Evolutionary conservation across 2,888 invertebrate species (phyloP), one percentile per base, ranked within the genome.

Genomic region (Agonopterix arenella): DNA sequence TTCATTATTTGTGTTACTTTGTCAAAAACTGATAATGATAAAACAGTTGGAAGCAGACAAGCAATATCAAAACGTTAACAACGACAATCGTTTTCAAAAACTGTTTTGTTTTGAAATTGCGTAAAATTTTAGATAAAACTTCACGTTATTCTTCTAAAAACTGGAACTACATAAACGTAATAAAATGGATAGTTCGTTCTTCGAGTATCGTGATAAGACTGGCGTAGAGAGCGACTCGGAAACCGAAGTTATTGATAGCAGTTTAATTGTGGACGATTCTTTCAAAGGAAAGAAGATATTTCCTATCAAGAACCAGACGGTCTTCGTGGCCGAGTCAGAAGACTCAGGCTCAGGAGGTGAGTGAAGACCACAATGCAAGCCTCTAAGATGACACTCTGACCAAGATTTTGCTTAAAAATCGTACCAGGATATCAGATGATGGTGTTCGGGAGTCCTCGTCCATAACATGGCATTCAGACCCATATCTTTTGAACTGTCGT

Each of bases 261-360:
- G 88, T 68, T 51, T 72, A 16, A 53, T 69, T 46, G 65, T 61
- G 9, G 67, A 75, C 36, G 67, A 75, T 49, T 76, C 77, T 2
- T 70, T 70, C 53, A 56, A 54, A 50, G 52, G 59, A 1, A 76
- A 68, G 55, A 81, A 76, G 60, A 82, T 65, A 55, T 56, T 60
- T 46, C 57, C 52, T 7, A 55, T 56, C 42, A 73, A 78, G 58
- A 84, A 85, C 56, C 66, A 68, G 37, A 85, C 83, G 2, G 75
- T 76, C 44, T 83, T 76, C 51, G 72, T 86, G n/a, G 75, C 86
- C 8, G 88, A 86, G 66, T 84, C 86, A 42, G 86, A 85, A 18
- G 83, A 84, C 57, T 82, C 77, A 48, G 49, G 52, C 16, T 64
- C 75, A 46, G 74, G 74, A 51, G 80, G 85, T 84, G 68, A 53